Evolutionary conservation across 2,888 invertebrate genomes (phyloP), one percentile per base, ranked within the genome.

Genomic region (Melinopterus prodromus): DNA sequence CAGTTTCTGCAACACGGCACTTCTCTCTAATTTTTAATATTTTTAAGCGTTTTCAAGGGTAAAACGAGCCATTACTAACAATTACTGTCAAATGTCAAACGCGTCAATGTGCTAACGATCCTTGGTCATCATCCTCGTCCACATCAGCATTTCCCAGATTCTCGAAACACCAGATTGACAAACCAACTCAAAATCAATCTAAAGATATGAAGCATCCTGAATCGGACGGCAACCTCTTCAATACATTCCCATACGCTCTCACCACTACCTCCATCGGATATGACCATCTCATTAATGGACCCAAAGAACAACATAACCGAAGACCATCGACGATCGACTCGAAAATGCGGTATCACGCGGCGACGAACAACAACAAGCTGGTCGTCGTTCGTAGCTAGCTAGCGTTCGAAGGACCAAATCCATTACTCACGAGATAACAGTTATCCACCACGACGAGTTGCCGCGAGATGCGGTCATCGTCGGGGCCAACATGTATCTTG

Each of bases 261-360:
- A 12, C 5, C 53, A 53, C 12, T 53, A 4, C 53, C 53, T 53
- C 53, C 53, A 6, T 53, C 53, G 0, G 53, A 53, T 53, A 26
- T 53, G 12, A 53, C 9, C 53, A 53, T 53, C 53, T 53, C 53
- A 53, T 53, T 53, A 53, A 53, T 53, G 53, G 53, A 53, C 5
- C 0, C 9, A 6, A 53, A 53, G 53, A 53, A 53, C 53, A 53
- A 53, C 53, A 53, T 12, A 53, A 9, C 53, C 26, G n/a, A n/a
- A n/a, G 38, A 38, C 38, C 38, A 9, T 9, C 38, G 5, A 9
- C 9, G 53, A 53, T 53, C 53, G 12, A 0, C 9, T 53, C 12
- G 53, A 53, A 53, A 53, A 53, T 53, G 53, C 53, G 53, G 53
- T 53, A 53, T 53, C 53, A 53, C 53, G 53, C 53, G 53, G 53